Base-by-base conservation (phyloP, 2,113 vertebrate species). In the Pterocles orientalis region DNA sequence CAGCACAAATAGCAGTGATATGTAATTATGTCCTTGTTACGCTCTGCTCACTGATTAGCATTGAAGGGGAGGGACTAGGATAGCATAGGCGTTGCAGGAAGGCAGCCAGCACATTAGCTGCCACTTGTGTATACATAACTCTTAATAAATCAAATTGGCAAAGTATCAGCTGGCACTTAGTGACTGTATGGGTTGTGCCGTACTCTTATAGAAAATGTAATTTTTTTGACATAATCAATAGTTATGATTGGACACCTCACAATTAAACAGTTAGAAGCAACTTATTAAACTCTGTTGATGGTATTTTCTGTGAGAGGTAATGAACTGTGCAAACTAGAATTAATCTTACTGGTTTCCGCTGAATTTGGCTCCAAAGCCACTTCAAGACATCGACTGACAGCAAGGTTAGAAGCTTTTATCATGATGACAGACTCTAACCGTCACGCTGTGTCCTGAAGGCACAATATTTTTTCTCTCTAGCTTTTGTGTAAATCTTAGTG, bases 61-160 rank as follows among this genome's bases (percentile, higher is more conserved):
- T 72, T 61, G 91, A 89, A 94, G 73, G 94, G 94, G 92, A 96
- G 95, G 92, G 88, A n/a, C 90, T 26, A 72, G 88, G 86, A 24
- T 41, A 81, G 85, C 73, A 33, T 2, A 62, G 87, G 56, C 64
- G 64, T 51, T 47, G 86, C 72, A 96, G 92, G 94, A 97, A 83
- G 24, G 72, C 90, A 94, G 93, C 85, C 95, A 97, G 90, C 82
- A 75, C 76, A 75, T 93, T 86, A 71, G 51, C 82, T 94, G 95
- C 92, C 85, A 45, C 72, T 96, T 86, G 85, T 93, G 82, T 86
- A 36, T 56, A 81, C 69, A 64, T 25, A 78, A 82, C 62, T 93
- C 90, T 57, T 86, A 70, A 92, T 95, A 95, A 95, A 94, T 96
- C 95, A 95, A 90, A 90, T 71, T 95, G 95, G 95, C 82, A 53